Conservation (phyloP, 2,113 vertebrate genomes). For the Megaceryle torquata region DNA sequence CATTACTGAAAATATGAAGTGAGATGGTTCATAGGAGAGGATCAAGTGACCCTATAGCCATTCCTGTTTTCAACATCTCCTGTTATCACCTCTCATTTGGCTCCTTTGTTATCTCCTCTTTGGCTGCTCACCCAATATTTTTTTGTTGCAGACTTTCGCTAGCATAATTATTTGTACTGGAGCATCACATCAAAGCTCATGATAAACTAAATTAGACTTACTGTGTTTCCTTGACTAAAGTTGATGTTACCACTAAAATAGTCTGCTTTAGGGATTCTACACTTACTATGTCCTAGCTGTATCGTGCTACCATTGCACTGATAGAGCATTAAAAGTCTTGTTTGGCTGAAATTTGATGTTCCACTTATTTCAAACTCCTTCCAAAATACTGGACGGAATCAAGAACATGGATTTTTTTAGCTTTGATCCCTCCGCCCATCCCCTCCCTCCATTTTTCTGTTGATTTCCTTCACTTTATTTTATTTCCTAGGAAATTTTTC, state of each 20-base stretch:
- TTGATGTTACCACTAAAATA: neutral
- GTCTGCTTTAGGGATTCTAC: neutral
- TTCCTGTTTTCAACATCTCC: neutral
- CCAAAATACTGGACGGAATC: neutral
- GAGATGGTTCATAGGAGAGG: neutral
- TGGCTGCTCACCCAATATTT: neutral
- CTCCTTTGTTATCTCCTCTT: no score
- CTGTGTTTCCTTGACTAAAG: neutral
- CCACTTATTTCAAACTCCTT: neutral
- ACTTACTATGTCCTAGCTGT: neutral
- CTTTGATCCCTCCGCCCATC: accelerated
- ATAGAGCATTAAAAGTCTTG: neutral
- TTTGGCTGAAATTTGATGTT: neutral
- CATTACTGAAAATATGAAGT: neutral
- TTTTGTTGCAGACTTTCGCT: neutral
- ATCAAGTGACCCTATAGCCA: neutral
- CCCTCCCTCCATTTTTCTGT: neutral
- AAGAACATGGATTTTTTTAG: neutral
- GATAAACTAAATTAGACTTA: neutral
- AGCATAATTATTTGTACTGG: neutral
- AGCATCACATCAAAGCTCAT: neutral
- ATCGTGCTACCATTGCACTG: neutral
- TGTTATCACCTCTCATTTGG: neutral
- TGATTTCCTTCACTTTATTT: neutral
- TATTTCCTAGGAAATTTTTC: neutral